Evolutionary conservation across 2,888 invertebrate genomes (phyloP), one percentile per base, ranked within the genome.

Genomic region (Meloe dianella): DNA sequence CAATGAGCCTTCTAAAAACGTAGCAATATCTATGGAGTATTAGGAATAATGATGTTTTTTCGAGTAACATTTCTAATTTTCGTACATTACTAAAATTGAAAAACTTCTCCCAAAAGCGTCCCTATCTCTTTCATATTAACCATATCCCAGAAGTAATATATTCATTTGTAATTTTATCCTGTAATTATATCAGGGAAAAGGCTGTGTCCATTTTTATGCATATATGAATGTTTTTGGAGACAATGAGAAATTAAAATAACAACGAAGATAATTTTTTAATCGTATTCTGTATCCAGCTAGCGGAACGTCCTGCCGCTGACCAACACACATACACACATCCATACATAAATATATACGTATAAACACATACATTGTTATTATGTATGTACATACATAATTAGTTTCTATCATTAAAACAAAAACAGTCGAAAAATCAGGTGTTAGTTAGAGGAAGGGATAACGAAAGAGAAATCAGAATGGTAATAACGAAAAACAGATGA

Each of bases 201-300:
- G 47, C n/a, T n/a, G n/a, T 63, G 38, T 63, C 65, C 62, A 67
- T 73, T 73, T 74, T 71, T 74, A 75, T 76, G 74, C 75, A 74
- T 72, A 75, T 73, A 74, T 72, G 74, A 72, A 73, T 72, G 69
- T 71, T 47, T 71, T 47, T 71, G 72, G 76, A 77, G 76, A 79
- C 79, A 79, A 79, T 79, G 79, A 80, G 74, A 78, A 78, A 80
- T 79, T 80, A 80, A 80, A 81, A 81, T 81, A 79, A 81, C 79
- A 80, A 79, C 78, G 75, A 80, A 79, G 78, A 78, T 79, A 79
- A 78, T 79, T 78, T 78, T 80, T 79, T 79, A 77, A 78, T 79
- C 74, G 73, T 75, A 78, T 79, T 76, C 78, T 71, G 71, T 64
- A 71, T 63, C 67, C 78, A 75, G 75, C 72, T 67, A 77, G 74